Evolutionary conservation across 1,140 invertebrate species (phyloP), one percentile per base, ranked within the genome.

Genomic region (Drosophila jambulina): DNA sequence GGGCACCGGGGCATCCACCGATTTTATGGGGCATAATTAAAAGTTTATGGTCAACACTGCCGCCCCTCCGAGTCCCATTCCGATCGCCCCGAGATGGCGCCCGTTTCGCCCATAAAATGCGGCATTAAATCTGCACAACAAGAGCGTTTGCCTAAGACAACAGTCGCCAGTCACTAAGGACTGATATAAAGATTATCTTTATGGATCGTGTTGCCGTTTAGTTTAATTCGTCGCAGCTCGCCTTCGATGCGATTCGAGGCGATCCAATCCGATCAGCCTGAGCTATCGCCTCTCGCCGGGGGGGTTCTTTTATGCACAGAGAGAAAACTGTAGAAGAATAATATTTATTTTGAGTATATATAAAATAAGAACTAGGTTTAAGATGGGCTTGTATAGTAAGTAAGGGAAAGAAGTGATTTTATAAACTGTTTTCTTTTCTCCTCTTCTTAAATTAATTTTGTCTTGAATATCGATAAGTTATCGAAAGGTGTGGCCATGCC

Each of bases 21-120:
- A 70, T 48, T 72, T 75, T 75, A 75, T 64, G 49, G 59, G 17
- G 57, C 61, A 60, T 75, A 78, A 82, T 82, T 86, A 86, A 86
- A 86, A 64, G 64, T 85, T 85, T 82, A 85, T 82, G 75, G 74
- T 63, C 64, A 62, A 49, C 59, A 60, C 67, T 64, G 29, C 43
- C 59, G 6, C 27, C 62, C 19, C 27, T 8, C 25, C n/a, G 36
- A 15, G n/a, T 6, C 38, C 36, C 7, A 38, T 17, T 34, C 7
- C 21, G 23, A 13, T 5, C 21, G 13, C 17, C 53, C 25, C 23
- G 46, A 15, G 36, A 45, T 67, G 80, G 80, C 80, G 76, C 81
- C 61, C 56, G 19, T 54, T 45, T 40, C 36, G 17, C 13, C 62
- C 74, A 86, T 75, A 79, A 82, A 82, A 79, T 42, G 51, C 19